Conservation (phyloP, 1,140 invertebrate genomes). For the Drosophila ironensis region DNA sequence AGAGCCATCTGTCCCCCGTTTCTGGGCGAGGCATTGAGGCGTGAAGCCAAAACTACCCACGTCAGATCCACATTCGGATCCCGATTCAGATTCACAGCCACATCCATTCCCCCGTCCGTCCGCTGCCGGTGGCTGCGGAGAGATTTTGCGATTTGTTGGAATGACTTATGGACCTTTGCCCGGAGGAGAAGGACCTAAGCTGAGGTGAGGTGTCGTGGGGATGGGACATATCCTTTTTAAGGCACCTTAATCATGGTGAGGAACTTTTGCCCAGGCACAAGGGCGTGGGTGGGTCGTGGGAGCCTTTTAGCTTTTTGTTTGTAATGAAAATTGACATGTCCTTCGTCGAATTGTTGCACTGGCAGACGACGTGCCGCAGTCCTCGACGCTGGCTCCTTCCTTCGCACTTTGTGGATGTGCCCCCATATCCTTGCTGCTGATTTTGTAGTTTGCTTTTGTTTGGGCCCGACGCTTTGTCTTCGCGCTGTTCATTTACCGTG, state of each 20-base stretch:
- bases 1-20: conserved; percentile 32
- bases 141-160: conserved; percentile 50
- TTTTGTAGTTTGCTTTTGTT: conserved; percentile 57
- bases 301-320: conserved; percentile 69
- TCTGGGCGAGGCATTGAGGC: conserved; percentile 35
- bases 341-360: conserved; percentile 66
- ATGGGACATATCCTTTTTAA: conserved; percentile 34
- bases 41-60: conserved; percentile 44
- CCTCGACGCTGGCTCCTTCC: conserved; percentile 5
- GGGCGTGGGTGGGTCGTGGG: conserved; percentile 7
- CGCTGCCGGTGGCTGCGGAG: conserved; percentile 14
- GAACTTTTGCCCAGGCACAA: conserved; percentile 18
- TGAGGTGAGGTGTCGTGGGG: background rate
- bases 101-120: conserved; percentile 14
- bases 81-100: conserved; percentile 5
- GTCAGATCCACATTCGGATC: conserved; percentile 24
- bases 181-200: background rate
- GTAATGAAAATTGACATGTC: conserved; percentile 74
- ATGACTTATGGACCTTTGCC: conserved; percentile 48
- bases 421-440: conserved; percentile 5
- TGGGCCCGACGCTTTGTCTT: conserved; percentile 54
- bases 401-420: background rate
- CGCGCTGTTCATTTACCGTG: conserved; percentile 61
- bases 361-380: conserved; percentile 35
- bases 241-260: conserved; percentile 49